Percentiles rank a stretch among this genome's conserved stretches.
phyloP scores from a whole-genome alignment of 2,888 invertebrate genomes.

The Trichogramma evanescens region DNA sequence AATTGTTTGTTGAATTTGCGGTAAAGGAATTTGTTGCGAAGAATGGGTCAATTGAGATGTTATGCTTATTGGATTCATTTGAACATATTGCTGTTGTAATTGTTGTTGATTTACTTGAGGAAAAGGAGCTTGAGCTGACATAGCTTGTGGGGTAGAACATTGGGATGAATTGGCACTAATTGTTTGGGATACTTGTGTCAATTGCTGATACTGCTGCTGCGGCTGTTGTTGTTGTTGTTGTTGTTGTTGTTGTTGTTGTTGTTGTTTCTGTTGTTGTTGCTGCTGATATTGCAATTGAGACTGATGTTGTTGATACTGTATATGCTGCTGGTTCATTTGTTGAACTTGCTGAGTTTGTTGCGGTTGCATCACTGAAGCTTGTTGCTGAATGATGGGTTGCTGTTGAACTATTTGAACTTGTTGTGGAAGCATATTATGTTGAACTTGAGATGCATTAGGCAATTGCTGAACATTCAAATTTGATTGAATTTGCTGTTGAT shows the following conservation, averaged over 20 bases:
- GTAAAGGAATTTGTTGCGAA: conserved; percentile 32
- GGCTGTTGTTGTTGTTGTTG: conserved; percentile 43
- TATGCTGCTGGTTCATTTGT: conserved; percentile 42
- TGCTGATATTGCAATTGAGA: conserved; percentile 27
- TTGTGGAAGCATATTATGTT: conserved; percentile 43
- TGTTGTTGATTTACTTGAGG: conserved; percentile 35
- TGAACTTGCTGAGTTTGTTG: conserved; percentile 44
- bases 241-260: conserved; percentile 32
- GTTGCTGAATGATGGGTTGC: conserved; percentile 50
- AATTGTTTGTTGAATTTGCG: conserved; percentile 32
- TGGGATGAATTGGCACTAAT: conserved; percentile 38
- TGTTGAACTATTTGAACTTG: conserved; percentile 47
- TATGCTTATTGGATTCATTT: conserved; percentile 52
- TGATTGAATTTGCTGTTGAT: conserved; percentile 9
- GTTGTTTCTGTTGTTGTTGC: conserved; percentile 36
- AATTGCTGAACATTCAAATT: conserved; percentile 21
- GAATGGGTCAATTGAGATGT: conserved; percentile 31
- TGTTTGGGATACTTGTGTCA: conserved; percentile 34
- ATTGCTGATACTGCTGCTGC: conserved; percentile 35
- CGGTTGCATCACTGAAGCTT: conserved; percentile 39
- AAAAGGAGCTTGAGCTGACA: conserved; percentile 42
- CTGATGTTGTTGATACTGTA: conserved; percentile 51
- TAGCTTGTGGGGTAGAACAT: conserved; percentile 43
- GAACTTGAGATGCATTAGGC: conserved; percentile 42
- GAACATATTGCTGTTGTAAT: conserved; percentile 53